Evolutionary conservation across 2,113 vertebrate genomes (phyloP).

Genomic region (Ictalurus punctatus): DNA sequence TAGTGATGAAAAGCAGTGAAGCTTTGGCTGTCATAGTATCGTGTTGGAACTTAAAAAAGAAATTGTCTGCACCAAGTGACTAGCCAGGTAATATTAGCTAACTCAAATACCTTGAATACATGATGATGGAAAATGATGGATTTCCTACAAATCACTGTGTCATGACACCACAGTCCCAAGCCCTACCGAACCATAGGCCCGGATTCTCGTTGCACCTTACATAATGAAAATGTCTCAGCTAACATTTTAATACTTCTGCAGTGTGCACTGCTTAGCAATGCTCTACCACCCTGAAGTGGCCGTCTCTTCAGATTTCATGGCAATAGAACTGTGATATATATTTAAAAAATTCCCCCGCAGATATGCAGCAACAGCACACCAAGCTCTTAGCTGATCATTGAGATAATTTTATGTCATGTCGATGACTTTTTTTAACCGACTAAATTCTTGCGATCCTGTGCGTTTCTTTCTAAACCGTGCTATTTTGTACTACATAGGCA

Average conservation of each 20-base stretch:
- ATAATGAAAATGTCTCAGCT: not conserved
- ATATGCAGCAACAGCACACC: not conserved
- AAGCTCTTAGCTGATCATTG: not conserved
- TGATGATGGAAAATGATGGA: not conserved
- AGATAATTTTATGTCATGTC: not conserved
- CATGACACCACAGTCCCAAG: not conserved
- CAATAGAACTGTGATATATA: not conserved
- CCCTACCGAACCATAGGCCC: not conserved
- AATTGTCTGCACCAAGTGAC: not conserved
- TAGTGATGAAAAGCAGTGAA: not conserved
- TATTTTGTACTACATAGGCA: constrained; percentile 61
- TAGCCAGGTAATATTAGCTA: not conserved
- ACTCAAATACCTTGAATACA: not conserved
- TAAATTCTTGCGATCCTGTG: not conserved
- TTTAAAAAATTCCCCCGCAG: not conserved
- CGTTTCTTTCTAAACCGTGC: constrained; percentile 51
- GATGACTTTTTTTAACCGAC: not conserved
- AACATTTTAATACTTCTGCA: not conserved
- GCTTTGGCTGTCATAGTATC: not conserved
- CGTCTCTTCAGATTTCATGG: not conserved
- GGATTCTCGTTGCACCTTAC: not conserved
- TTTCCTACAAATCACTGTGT: not conserved
- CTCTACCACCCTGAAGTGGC: not conserved
- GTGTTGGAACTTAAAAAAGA: not conserved
- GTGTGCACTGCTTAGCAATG: not conserved